A percentile compares a stretch with the other conserved stretches of the same genome.
These are phyloP conservation scores for Acronicta alni DNA, from an alignment of 2,888 invertebrate genomes.

Conservation along the genomic window DNA sequence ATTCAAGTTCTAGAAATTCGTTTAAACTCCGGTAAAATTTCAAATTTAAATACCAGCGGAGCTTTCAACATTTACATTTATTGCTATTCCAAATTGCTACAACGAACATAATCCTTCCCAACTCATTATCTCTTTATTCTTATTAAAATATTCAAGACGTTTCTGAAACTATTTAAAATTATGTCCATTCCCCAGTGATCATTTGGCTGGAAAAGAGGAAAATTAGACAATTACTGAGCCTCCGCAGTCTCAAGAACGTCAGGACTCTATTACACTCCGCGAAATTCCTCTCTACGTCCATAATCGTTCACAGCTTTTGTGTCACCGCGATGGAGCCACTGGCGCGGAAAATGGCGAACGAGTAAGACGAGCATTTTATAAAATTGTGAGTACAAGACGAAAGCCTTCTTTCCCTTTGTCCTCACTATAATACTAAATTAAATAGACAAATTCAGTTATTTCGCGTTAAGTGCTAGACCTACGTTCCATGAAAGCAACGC, in stretches of 20 bases:
- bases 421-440: conserved; percentile 52
- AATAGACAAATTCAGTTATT: conserved; percentile 42
- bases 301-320: conserved; percentile 69
- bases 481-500: conserved; percentile 30
- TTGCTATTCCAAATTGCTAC: conserved; percentile 24
- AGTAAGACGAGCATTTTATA: conserved; percentile 54
- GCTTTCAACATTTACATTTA: conserved; percentile 27
- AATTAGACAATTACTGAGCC: conserved; percentile 61
- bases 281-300: conserved; percentile 59
- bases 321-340: conserved; percentile 57
- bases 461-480: conserved; percentile 37
- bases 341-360: conserved; percentile 68
- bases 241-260: conserved; percentile 47
- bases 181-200: conserved; percentile 36
- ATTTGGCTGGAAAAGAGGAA: conserved; percentile 57
- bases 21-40: conserved; percentile 4
- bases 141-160: conserved; percentile 41
- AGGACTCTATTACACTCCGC: conserved; percentile 59
- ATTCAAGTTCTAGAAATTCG: too few species aligned
- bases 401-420: conserved; percentile 43
- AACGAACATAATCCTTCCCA: conserved; percentile 34
- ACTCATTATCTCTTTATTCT: conserved; percentile 29
- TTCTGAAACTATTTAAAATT: conserved; percentile 51
- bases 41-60: conserved; percentile 17
- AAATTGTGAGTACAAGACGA: conserved; percentile 42